phyloP scores from a whole-genome alignment of 2,797 vertebrate species.

The Crocidura indochinensis region DNA sequence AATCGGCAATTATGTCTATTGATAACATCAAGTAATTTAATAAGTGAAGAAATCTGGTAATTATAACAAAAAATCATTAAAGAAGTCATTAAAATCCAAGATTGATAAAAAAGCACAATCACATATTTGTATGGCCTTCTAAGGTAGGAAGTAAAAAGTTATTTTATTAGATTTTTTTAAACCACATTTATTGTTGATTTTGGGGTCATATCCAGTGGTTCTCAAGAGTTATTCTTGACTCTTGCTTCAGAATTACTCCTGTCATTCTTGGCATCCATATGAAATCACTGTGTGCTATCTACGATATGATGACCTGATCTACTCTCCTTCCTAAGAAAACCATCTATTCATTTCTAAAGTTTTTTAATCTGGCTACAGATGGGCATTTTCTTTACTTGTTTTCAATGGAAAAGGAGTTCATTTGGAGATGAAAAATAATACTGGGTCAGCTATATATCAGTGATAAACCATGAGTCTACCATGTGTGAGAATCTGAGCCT shows the following conservation, averaged over 20 bases:
- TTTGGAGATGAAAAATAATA: conserved; percentile 25
- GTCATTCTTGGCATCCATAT: neutral
- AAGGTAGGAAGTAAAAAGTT: neutral
- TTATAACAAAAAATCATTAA: neutral
- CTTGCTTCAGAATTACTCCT: too few relatives aligned
- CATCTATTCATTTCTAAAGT: neutral
- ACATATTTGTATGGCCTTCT: neutral
- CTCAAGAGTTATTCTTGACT: too few relatives aligned
- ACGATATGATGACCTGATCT: neutral
- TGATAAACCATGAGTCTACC: too few relatives aligned
- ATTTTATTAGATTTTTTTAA: neutral
- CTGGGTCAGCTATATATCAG: too few relatives aligned
- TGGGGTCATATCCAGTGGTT: neutral
- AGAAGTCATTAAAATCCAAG: conserved; percentile 57
- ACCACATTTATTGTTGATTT: neutral
- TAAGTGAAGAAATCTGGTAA: conserved; percentile 28
- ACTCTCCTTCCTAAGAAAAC: neutral
- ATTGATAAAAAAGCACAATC: neutral
- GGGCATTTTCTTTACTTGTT: conserved; percentile 10
- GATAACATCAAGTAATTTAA: conserved; percentile 42
- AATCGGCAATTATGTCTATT: neutral
- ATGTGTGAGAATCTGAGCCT: too few relatives aligned
- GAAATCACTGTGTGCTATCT: neutral
- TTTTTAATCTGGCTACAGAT: neutral
- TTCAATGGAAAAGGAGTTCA: conserved; percentile 3